Conservation (phyloP, 92 coral and sea anemone species). For the Zoanthus sociatus region DNA sequence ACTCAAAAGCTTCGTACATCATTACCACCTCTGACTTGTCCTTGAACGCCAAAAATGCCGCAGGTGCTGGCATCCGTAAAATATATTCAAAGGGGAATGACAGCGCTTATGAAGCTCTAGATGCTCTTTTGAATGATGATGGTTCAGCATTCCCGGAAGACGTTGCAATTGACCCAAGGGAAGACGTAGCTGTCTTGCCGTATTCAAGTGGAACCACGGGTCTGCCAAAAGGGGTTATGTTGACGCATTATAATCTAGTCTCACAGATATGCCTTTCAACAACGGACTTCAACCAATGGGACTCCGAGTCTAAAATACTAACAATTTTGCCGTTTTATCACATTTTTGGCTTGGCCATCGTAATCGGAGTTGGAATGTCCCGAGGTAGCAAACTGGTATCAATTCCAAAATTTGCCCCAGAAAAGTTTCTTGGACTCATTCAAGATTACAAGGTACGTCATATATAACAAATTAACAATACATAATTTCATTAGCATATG, state of each 20-base stretch:
- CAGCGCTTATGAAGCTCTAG: constrained; percentile 76
- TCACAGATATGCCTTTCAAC: constrained; percentile 63
- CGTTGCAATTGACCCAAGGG: constrained; percentile 68
- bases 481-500: too few species aligned
- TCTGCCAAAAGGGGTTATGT: constrained; percentile 90
- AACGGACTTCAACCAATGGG: constrained; percentile 45
- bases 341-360: constrained; percentile 68
- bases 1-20: constrained; percentile 66
- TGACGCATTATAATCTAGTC: constrained; percentile 87
- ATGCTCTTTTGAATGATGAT: constrained; percentile 65
- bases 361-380: constrained; percentile 60
- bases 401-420: constrained; percentile 76
- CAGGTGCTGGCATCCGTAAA: constrained; percentile 64
- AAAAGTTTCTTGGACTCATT: constrained; percentile 68
- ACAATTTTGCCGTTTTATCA: constrained; percentile 87
- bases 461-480: too few species aligned
- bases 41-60: constrained; percentile 57
- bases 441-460: constrained; percentile 78
- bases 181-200: constrained; percentile 82
- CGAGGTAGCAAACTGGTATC: constrained; percentile 79
- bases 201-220: constrained; percentile 98
- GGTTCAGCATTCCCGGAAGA: constrained; percentile 64
- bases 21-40: constrained; percentile 73
- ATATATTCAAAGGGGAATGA: constrained; percentile 81
- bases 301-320: constrained; percentile 58